Evolutionary conservation across 2,113 vertebrate species (phyloP).

Genomic region (Calypte anna): DNA sequence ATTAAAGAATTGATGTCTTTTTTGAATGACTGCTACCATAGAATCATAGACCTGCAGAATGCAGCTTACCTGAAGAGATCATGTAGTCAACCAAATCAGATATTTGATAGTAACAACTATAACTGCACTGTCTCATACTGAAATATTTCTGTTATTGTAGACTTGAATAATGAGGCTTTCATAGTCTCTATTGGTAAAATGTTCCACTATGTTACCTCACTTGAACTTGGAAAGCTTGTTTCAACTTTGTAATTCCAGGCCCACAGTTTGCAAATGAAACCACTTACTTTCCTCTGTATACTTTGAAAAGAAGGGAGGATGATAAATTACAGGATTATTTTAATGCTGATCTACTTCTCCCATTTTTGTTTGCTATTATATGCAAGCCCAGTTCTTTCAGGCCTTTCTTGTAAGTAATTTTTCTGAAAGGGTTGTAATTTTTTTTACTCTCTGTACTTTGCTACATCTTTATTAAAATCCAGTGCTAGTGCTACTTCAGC

Average conservation of each 20-base stretch:
- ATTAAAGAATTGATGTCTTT: not conserved
- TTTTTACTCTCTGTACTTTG: not conserved
- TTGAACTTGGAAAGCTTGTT: not conserved
- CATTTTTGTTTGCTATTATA: not conserved
- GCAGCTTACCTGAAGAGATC: not conserved
- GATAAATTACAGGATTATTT: conserved; percentile 16
- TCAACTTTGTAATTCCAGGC: not conserved
- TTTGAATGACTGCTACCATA: not conserved
- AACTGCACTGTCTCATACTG: not conserved
- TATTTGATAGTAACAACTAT: not conserved
- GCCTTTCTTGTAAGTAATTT: not conserved
- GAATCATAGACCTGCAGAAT: not conserved
- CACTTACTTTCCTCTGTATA: not conserved
- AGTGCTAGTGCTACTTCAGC: not conserved
- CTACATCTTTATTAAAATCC: conserved; percentile 16
- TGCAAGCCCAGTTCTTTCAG: not conserved
- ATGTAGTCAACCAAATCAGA: not conserved
- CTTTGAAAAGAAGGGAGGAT: conserved; percentile 8
- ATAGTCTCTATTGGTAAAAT: not conserved
- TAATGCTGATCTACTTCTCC: not conserved
- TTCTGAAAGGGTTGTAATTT: not conserved
- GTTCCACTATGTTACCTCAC: not conserved
- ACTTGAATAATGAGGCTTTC: not conserved
- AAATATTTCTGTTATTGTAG: not conserved
- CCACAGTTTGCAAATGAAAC: not conserved